Evolutionary conservation across 2,888 invertebrate genomes (phyloP).

Genomic region (Masnerella sp.): DNA sequence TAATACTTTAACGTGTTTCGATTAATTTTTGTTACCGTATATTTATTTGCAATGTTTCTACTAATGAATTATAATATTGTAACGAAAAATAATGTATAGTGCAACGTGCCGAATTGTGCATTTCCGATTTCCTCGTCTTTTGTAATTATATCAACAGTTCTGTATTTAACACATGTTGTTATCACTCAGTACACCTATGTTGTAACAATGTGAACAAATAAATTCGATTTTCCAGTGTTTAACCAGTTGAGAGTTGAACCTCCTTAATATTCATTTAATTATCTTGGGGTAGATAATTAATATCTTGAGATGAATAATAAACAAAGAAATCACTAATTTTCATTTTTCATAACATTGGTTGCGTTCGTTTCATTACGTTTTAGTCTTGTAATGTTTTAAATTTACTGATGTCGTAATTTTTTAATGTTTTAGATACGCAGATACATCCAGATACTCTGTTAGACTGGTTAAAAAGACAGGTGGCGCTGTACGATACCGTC

Average conservation of each 20-base stretch:
- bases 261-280: too few species aligned
- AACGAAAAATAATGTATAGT: conserved; percentile 10
- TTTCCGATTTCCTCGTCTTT: conserved; percentile 27
- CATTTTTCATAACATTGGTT: conserved; percentile 8
- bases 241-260: too few species aligned
- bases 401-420: too few species aligned
- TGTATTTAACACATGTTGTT: conserved; percentile 22
- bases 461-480: conserved; percentile 87
- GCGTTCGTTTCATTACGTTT: conserved; percentile 13
- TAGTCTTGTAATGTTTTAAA: too few species aligned
- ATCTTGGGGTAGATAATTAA: too few species aligned
- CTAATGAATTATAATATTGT: conserved; percentile 26
- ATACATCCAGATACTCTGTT: conserved; percentile 87
- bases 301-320: too few species aligned
- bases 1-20: conserved; percentile 45
- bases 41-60: conserved; percentile 17
- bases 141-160: not conserved
- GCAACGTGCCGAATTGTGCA: conserved; percentile 23
- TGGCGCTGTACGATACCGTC: conserved; percentile 82
- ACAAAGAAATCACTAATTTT: too few species aligned
- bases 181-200: conserved; percentile 14
- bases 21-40: conserved; percentile 25
- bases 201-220: conserved; percentile 33
- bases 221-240: conserved; percentile 22
- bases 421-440: conserved; percentile 80